Evolutionary conservation across 2,888 invertebrate species (phyloP).

Genomic region (Idaea biselata): DNA sequence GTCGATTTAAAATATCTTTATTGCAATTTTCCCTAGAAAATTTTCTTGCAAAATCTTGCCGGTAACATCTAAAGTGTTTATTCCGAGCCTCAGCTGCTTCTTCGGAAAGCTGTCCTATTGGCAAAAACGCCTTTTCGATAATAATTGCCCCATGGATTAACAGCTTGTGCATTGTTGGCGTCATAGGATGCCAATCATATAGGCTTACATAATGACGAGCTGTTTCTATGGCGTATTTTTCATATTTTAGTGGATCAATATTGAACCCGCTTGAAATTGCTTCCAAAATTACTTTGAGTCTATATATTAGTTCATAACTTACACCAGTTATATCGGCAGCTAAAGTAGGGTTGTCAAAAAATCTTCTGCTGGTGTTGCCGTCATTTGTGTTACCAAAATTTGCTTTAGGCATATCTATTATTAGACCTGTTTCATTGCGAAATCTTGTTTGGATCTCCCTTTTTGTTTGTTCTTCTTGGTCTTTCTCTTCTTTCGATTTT

Average conservation of each 20-base stretch:
- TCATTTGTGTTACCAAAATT: conserved; percentile 8
- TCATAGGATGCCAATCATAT: conserved; percentile 36
- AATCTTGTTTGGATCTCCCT: conserved; percentile 3
- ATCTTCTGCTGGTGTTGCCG: conserved; percentile 10
- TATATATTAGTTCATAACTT: conserved; percentile 1
- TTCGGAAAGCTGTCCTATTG: conserved; percentile 37
- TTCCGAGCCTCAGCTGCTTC: conserved; percentile 34
- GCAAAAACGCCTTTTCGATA: conserved; percentile 33
- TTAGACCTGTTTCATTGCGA: conserved; percentile 2
- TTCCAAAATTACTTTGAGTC: conserved; percentile 6
- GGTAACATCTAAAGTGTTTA: conserved; percentile 30
- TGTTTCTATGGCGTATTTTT: conserved; percentile 25
- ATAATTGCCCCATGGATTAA: conserved; percentile 34
- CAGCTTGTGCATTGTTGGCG: conserved; percentile 37
- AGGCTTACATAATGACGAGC: conserved; percentile 31
- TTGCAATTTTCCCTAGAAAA: conserved; percentile 26
- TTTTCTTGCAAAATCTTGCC: conserved; percentile 29
- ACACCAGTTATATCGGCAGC: conserved; percentile 9
- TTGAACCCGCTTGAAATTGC: conserved; percentile 21
- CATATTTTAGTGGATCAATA: conserved; percentile 16
- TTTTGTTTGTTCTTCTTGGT: conserved; percentile 5
- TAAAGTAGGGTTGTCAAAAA: conserved; percentile 6
- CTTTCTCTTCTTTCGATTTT: conserved; percentile 4
- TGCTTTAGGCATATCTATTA: conserved; percentile 9
- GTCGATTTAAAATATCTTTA: too few species aligned